Percentiles rank a stretch among this genome's conserved stretches.
These are phyloP conservation scores for Crossocerus cetratus DNA, from an alignment of 2,888 invertebrate species.

Conservation along the genomic window DNA sequence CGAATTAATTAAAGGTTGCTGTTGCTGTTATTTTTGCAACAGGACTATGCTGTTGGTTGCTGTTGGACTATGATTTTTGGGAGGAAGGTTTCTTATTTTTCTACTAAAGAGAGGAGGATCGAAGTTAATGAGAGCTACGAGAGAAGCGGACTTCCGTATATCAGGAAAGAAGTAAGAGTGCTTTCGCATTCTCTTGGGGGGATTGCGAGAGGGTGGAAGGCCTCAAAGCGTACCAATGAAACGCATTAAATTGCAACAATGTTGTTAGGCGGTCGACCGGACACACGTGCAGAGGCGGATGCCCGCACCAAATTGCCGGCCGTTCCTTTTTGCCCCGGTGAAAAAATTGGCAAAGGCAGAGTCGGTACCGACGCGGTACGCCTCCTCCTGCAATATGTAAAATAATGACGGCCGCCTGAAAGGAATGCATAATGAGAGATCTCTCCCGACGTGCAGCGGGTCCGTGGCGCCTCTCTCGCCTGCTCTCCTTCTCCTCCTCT, in stretches of 20 bases:
- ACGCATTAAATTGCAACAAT: constrained; percentile 36
- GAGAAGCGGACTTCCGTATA: no score
- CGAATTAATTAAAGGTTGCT: no score
- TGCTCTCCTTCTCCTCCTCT: constrained; percentile 28
- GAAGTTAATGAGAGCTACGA: no score
- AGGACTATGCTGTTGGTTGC: no score
- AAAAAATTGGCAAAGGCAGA: constrained; percentile 68
- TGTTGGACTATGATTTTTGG: no score
- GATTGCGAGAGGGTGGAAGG: neutral
- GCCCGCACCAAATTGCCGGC: constrained; percentile 52
- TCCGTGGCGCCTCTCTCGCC: constrained; percentile 47
- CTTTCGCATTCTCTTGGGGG: neutral
- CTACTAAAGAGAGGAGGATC: no score
- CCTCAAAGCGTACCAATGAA: neutral
- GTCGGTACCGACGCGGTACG: constrained; percentile 59
- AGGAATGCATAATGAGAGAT: constrained; percentile 73
- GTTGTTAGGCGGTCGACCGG: constrained; percentile 26
- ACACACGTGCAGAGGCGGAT: constrained; percentile 41
- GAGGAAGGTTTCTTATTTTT: no score
- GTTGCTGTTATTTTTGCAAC: no score
- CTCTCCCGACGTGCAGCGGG: constrained; percentile 60
- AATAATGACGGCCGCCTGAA: constrained; percentile 73
- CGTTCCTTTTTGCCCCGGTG: constrained; percentile 65
- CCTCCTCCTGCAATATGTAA: constrained; percentile 68
- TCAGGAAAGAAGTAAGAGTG: no score